Percentiles rank a stretch among this genome's conserved stretches.
Conservation (phyloP, 1,140 invertebrate genomes). For the Pantala flavescens region DNA sequence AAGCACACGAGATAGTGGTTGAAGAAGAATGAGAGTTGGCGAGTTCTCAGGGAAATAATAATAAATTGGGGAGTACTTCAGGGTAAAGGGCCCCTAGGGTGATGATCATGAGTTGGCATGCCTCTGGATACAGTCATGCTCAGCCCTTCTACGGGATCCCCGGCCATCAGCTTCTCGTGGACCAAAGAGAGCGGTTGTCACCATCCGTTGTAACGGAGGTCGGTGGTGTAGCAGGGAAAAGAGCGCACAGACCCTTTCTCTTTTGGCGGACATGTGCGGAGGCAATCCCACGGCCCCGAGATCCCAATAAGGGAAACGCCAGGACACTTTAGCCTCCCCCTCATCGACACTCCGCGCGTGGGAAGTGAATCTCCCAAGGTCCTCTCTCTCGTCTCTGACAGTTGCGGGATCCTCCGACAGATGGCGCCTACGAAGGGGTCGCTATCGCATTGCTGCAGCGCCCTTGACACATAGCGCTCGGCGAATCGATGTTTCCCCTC, state of each 20-base stretch:
- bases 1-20: no score
- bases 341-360: background rate
- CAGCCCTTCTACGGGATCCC: no score
- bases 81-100: no score
- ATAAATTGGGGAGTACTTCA: no score
- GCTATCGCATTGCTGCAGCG: background rate
- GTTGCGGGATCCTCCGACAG: background rate
- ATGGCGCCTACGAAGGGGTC: background rate
- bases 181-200: no score
- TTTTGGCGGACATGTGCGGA: background rate
- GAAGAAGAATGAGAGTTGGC: no score
- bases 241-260: background rate
- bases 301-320: background rate
- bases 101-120: no score
- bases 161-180: no score
- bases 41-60: no score
- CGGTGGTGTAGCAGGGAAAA: no score
- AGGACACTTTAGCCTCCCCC: background rate
- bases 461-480: constrained; percentile 1
- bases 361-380: background rate
- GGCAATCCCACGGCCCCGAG: background rate
- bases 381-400: background rate
- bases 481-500: background rate
- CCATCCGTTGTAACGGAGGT: no score
- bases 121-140: no score